phyloP scores from a whole-genome alignment of 2,888 invertebrate species.

The Tachystola acroxantha region DNA sequence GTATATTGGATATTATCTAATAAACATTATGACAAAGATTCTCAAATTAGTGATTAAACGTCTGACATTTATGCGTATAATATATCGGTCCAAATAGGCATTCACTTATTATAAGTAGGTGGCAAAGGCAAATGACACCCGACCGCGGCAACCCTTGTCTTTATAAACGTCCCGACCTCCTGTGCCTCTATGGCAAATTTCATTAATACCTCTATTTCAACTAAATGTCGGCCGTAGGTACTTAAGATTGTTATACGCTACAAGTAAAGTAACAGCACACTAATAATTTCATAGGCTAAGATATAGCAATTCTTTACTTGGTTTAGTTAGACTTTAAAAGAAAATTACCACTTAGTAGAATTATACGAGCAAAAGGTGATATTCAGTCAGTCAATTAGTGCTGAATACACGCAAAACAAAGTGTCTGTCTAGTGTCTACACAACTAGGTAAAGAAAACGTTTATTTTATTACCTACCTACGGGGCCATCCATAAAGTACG shows the following conservation, averaged over 20 bases:
- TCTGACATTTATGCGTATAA: no score
- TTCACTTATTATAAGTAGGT: slow-evolving; percentile 6
- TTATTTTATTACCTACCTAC: no score
- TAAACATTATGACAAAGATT: no score
- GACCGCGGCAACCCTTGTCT: slow-evolving; percentile 33
- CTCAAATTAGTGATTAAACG: no score
- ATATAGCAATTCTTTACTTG: neutral
- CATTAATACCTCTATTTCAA: slow-evolving; percentile 11
- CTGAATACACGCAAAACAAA: slow-evolving; percentile 2
- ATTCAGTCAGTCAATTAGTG: no score
- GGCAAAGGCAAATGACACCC: slow-evolving; percentile 15
- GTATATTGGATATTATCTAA: no score
- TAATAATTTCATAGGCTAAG: neutral
- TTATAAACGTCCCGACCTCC: slow-evolving; percentile 36
- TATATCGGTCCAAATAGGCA: slow-evolving; percentile 1
- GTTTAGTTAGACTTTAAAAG: neutral
- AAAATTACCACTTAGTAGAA: no score
- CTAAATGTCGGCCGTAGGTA: slow-evolving; percentile 10
- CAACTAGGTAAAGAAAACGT: no score
- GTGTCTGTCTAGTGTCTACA: slow-evolving; percentile 8
- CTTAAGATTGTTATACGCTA: slow-evolving; percentile 4
- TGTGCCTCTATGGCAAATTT: slow-evolving; percentile 15
- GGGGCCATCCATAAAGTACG: no score
- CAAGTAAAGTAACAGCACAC: neutral
- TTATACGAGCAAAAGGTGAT: neutral